Conservation (phyloP, 2,888 invertebrate species). For the Torymus tubicola region DNA sequence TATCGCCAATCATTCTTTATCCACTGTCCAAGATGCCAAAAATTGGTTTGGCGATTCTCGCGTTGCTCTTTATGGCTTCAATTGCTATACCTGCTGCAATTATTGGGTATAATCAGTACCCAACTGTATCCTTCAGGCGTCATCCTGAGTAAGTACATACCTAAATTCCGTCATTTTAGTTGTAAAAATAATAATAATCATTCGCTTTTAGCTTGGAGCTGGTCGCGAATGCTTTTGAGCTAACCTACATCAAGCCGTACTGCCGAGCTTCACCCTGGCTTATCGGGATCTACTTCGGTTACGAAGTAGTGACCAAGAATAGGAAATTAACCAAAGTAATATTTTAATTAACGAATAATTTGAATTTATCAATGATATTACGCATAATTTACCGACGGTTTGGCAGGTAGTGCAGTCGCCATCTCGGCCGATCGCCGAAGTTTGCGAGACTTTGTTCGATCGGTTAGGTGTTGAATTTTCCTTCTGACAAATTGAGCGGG, state of each 20-base stretch:
- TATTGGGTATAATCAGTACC: constrained; percentile 73
- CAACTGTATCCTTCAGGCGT: constrained; percentile 67
- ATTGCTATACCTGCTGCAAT: constrained; percentile 69
- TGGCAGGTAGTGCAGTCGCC: too few species aligned
- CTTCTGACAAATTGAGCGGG: too few species aligned
- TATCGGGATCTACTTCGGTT: constrained; percentile 56
- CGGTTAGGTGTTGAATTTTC: too few species aligned
- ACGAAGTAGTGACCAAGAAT: constrained; percentile 49
- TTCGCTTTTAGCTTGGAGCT: not conserved
- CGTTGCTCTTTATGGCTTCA: constrained; percentile 66
- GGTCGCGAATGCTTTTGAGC: not conserved
- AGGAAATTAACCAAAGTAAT: constrained; percentile 71
- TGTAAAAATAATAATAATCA: constrained; percentile 1
- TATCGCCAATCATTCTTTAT: constrained; percentile 79
- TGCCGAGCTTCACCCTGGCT: constrained; percentile 52
- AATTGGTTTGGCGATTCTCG: constrained; percentile 69
- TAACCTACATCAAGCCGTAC: constrained; percentile 49
- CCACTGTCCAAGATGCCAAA: constrained; percentile 76
- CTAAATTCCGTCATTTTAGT: not conserved
- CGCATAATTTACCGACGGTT: too few species aligned
- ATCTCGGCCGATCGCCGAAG: too few species aligned
- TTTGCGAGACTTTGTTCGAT: too few species aligned
- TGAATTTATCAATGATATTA: not conserved
- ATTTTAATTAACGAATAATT: constrained; percentile 59
- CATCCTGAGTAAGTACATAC: constrained; percentile 77